These are phyloP conservation scores for Parasteatoda tepidariorum DNA, from an alignment of 1,140 invertebrate species.

Conservation along the genomic window DNA sequence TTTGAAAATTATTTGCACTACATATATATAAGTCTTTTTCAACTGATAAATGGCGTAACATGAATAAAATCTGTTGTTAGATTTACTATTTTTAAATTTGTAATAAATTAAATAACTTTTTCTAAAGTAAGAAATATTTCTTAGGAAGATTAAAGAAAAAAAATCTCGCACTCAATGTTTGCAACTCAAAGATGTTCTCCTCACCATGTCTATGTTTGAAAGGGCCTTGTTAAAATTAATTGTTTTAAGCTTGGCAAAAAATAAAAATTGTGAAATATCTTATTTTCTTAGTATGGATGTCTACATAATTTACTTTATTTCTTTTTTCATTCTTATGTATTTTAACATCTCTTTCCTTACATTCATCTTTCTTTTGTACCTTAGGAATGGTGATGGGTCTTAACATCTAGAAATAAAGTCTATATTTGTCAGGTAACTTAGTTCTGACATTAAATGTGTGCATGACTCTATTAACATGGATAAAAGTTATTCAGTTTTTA, in stretches of 20 bases:
- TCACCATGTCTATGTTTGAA: not conserved
- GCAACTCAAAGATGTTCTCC: not conserved
- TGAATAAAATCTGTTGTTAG: too few species aligned
- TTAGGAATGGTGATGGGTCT: constrained; percentile 46
- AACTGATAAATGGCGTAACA: too few species aligned
- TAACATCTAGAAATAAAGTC: constrained; percentile 1
- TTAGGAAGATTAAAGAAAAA: not conserved
- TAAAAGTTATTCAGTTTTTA: too few species aligned
- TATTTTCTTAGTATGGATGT: too few species aligned
- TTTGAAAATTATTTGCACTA: too few species aligned
- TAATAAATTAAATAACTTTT: too few species aligned
- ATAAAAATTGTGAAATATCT: too few species aligned
- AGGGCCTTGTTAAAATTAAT: not conserved
- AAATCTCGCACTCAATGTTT: not conserved
- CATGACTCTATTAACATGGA: too few species aligned
- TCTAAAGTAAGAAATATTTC: too few species aligned
- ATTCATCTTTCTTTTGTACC: constrained; percentile 15
- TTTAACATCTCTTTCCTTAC: not conserved
- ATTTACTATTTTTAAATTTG: too few species aligned
- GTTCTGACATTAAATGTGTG: not conserved
- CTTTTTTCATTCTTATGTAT: not conserved
- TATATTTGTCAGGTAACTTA: not conserved
- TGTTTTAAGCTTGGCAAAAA: not conserved
- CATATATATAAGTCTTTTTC: too few species aligned
- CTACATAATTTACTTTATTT: not conserved